A percentile compares a stretch with the other conserved stretches of the same genome.
phyloP scores from a whole-genome alignment of 2,888 invertebrate species.

The Noctua janthina region DNA sequence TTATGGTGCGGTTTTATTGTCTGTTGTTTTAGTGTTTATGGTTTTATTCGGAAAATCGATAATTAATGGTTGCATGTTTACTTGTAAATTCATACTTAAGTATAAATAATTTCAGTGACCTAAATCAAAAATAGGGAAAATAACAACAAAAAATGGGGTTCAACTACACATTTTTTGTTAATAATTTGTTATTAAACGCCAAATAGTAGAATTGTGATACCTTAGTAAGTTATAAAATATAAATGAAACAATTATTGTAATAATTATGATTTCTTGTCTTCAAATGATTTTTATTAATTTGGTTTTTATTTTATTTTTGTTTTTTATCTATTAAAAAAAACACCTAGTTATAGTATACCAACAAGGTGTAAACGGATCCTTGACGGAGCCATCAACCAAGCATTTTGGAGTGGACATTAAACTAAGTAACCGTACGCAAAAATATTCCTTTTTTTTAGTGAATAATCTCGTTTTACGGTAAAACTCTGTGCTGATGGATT shows the following conservation, averaged over 20 bases:
- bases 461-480: no score
- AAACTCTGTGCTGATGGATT: no score
- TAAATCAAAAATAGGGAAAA: not conserved
- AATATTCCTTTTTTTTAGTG: no score
- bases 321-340: not conserved
- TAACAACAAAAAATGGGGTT: not conserved
- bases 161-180: no score
- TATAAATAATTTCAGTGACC: not conserved
- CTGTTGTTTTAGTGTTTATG: conserved; percentile 20
- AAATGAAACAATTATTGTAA: not conserved
- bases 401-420: no score
- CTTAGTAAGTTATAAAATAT: not conserved
- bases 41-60: conserved; percentile 4
- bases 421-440: no score
- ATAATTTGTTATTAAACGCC: no score
- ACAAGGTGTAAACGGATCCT: no score
- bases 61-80: not conserved
- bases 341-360: no score
- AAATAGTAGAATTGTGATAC: not conserved
- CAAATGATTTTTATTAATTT: not conserved
- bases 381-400: no score
- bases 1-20: conserved; percentile 21
- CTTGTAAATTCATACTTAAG: not conserved
- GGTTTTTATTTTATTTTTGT: not conserved
- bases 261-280: not conserved